A percentile compares a stretch with the other conserved stretches of the same genome.
Evolutionary conservation across 2,888 invertebrate species (phyloP).

Genomic region (Lapara coniferarum): DNA sequence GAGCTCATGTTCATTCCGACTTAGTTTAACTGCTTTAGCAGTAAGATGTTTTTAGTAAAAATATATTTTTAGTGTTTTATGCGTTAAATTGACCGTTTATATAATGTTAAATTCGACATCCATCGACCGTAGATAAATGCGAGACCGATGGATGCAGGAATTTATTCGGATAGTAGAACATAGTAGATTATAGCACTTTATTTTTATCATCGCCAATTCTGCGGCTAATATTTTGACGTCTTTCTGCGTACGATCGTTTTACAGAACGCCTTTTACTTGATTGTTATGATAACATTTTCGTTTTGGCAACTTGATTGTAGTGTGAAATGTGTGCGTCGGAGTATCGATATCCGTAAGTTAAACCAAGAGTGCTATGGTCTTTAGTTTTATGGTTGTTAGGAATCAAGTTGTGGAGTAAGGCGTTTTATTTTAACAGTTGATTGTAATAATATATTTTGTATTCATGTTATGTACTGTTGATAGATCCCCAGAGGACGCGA

Average conservation of each 20-base stretch:
- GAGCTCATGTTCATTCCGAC: slow-evolving; percentile 32
- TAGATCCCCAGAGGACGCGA: slow-evolving; percentile 28
- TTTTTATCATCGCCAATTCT: no score
- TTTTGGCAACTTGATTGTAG: no score
- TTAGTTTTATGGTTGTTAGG: slow-evolving; percentile 32
- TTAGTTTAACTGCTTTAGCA: slow-evolving; percentile 37
- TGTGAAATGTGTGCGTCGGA: no score
- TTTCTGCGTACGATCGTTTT: no score
- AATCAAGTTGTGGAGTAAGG: slow-evolving; percentile 62
- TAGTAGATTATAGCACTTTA: no score
- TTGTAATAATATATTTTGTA: slow-evolving; percentile 42
- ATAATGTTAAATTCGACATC: slow-evolving; percentile 31
- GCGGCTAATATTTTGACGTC: no score
- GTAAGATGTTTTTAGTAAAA: slow-evolving; percentile 50
- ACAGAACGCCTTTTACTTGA: no score
- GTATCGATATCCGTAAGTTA: no score
- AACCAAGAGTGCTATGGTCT: no score
- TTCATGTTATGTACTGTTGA: slow-evolving; percentile 52
- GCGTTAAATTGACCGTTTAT: slow-evolving; percentile 49
- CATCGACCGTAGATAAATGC: background rate
- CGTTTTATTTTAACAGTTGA: slow-evolving; percentile 53
- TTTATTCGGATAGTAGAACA: slow-evolving; percentile 1
- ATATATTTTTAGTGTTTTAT: slow-evolving; percentile 56
- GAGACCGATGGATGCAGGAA: background rate
- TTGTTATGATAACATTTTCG: no score